These are phyloP conservation scores for Synanthedon vespiformis DNA, from an alignment of 2,888 invertebrate species.

Conservation along the genomic window DNA sequence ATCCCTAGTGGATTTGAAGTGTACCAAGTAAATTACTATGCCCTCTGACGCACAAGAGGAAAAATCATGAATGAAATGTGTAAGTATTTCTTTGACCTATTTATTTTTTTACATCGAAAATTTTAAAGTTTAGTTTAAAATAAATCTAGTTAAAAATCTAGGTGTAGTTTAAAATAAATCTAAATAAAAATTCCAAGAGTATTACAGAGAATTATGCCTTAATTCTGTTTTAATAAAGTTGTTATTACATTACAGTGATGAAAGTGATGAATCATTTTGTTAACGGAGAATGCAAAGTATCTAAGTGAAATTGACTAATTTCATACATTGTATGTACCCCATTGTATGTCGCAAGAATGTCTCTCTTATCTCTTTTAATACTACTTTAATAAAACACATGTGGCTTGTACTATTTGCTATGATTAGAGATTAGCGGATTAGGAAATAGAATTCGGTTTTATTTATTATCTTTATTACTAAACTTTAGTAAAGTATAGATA, in stretches of 20 bases:
- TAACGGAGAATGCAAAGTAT: constrained; percentile 9
- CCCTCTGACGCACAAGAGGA: not conserved
- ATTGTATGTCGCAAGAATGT: not conserved
- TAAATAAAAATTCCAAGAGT: constrained; percentile 6
- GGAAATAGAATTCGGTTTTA: too few species aligned
- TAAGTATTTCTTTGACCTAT: constrained; percentile 29
- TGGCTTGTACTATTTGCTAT: too few species aligned
- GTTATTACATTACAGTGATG: constrained; percentile 6
- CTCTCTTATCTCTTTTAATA: not conserved
- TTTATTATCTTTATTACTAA: too few species aligned
- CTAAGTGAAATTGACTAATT: constrained; percentile 17
- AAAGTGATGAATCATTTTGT: constrained; percentile 22
- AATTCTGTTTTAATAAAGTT: constrained; percentile 11
- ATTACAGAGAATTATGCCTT: constrained; percentile 9
- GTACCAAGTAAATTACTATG: not conserved
- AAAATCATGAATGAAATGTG: constrained; percentile 48
- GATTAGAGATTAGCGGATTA: too few species aligned
- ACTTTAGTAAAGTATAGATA: too few species aligned
- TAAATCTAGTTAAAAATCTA: constrained; percentile 10
- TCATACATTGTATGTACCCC: not conserved
- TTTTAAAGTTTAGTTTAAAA: too few species aligned
- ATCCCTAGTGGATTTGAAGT: not conserved
- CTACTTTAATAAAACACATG: not conserved
- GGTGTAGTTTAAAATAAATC: constrained; percentile 2
- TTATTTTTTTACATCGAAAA: too few species aligned